phyloP scores from a whole-genome alignment of 2,797 vertebrate species.

The Halcyon leucocephala region DNA sequence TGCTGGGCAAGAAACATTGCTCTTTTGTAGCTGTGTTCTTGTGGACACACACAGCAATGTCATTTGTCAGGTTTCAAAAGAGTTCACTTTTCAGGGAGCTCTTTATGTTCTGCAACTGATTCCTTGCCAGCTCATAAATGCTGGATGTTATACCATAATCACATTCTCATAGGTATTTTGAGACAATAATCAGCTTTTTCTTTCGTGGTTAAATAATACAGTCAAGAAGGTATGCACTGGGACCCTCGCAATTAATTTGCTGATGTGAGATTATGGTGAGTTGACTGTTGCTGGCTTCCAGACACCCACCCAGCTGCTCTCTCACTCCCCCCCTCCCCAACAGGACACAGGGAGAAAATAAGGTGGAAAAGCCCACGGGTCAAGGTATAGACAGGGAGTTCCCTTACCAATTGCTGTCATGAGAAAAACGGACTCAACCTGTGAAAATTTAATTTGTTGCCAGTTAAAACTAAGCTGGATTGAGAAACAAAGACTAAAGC shows the following conservation, averaged over 20 bases:
- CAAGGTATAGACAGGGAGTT: neutral
- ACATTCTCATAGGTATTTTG: slow-evolving; percentile 10
- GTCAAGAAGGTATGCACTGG: neutral
- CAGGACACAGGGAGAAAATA: neutral
- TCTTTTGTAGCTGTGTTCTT: neutral
- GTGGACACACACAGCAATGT: neutral
- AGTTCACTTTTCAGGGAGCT: neutral
- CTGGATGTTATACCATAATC: neutral
- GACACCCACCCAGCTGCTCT: neutral
- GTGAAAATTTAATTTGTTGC: neutral
- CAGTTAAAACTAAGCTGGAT: neutral
- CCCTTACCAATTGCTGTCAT: neutral
- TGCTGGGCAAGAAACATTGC: neutral
- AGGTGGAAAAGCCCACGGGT: neutral
- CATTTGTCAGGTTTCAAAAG: neutral
- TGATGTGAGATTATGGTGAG: neutral
- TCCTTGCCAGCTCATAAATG: neutral
- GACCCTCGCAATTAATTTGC: neutral
- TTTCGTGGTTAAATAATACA: neutral
- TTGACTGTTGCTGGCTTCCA: neutral
- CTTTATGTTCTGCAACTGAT: neutral
- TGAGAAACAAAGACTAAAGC: neutral
- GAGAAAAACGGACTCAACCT: neutral
- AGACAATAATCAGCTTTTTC: neutral
- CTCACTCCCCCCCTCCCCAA: neutral